phyloP scores from a whole-genome alignment of 2,113 vertebrate genomes.

The Pampusana beccarii region DNA sequence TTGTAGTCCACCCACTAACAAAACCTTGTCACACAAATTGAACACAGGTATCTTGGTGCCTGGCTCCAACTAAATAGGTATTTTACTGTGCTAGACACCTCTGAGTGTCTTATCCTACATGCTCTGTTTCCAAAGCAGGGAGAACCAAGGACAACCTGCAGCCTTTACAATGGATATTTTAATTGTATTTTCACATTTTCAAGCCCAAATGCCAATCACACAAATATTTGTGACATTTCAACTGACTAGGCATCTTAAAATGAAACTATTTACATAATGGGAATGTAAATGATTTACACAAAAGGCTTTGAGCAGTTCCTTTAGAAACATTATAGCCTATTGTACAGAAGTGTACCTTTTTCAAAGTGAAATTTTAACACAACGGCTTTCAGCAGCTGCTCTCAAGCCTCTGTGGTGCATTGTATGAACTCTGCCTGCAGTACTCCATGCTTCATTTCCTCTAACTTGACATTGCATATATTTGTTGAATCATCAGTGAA shows the following conservation, averaged over 20 bases:
- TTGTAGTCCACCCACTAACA: too few species aligned
- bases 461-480: not conserved
- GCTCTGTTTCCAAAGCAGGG: not conserved
- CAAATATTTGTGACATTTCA: not conserved
- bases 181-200: not conserved
- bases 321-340: not conserved
- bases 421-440: not conserved
- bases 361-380: constrained; percentile 44
- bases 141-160: not conserved
- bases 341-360: constrained; percentile 22
- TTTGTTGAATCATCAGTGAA: constrained; percentile 29
- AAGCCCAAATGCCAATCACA: not conserved
- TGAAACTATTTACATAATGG: not conserved
- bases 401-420: not conserved
- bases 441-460: constrained; percentile 33
- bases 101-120: not conserved
- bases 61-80: not conserved
- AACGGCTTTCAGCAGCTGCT: constrained; percentile 37
- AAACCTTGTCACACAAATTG: not conserved
- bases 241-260: not conserved
- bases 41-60: not conserved
- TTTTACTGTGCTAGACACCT: not conserved
- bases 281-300: constrained; percentile 19
- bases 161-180: not conserved
- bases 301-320: constrained; percentile 8